phyloP scores from a whole-genome alignment of 2,888 invertebrate species.

The Lithosia quadra region DNA sequence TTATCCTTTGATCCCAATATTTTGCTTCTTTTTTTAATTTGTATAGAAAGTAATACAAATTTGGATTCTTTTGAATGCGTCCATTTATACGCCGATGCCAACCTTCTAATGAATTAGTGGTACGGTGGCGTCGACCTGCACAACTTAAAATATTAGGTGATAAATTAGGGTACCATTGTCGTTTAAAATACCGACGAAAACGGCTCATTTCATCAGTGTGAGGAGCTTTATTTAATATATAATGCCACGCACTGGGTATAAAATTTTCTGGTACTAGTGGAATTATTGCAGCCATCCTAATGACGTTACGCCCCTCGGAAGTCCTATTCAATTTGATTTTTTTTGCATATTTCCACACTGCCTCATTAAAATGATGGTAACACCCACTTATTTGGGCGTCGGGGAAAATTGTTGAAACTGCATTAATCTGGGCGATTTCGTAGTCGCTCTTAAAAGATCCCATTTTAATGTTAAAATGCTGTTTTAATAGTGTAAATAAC shows the following conservation, averaged over 20 bases:
- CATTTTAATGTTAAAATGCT: slow-evolving; percentile 3
- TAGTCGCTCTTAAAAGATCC: slow-evolving; percentile 6
- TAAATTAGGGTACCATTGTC: slow-evolving; percentile 17
- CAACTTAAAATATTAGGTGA: slow-evolving; percentile 13
- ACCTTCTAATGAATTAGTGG: slow-evolving; percentile 18
- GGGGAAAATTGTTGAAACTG: slow-evolving; percentile 2
- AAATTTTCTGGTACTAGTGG: slow-evolving; percentile 12
- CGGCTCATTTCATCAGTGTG: slow-evolving; percentile 14
- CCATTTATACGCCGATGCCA: slow-evolving; percentile 19
- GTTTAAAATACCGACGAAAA: slow-evolving; percentile 15
- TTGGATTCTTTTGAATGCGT: slow-evolving; percentile 14
- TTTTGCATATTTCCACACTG: slow-evolving; percentile 15
- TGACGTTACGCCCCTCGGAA: slow-evolving; percentile 10
- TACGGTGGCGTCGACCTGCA: slow-evolving; percentile 17
- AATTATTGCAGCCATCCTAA: slow-evolving; percentile 12
- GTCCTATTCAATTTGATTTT: slow-evolving; percentile 8
- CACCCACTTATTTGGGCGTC: slow-evolving; percentile 7
- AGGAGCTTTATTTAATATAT: slow-evolving; percentile 7
- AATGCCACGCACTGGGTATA: slow-evolving; percentile 10
- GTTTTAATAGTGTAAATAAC: slow-evolving; percentile 7
- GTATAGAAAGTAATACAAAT: slow-evolving; percentile 19
- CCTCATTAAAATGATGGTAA: slow-evolving; percentile 10
- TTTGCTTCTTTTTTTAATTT: too few relatives aligned
- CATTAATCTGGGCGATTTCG: neutral
- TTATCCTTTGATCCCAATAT: too few relatives aligned